Conservation (phyloP, 1,140 invertebrate genomes). For the Neotoxoptera formosana region DNA sequence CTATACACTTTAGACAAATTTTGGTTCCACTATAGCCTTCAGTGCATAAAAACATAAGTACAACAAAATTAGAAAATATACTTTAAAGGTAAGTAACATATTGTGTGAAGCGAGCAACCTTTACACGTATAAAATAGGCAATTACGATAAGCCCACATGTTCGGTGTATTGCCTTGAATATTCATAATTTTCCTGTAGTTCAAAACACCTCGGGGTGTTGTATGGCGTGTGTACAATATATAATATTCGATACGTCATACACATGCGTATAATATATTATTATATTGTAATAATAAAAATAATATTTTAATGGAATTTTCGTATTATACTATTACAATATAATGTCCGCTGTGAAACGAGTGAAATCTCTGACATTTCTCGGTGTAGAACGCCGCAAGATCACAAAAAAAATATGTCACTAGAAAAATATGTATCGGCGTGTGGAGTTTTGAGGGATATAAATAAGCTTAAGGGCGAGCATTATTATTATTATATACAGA, state of each 20-base stretch:
- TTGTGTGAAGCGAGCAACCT: too few relatives aligned
- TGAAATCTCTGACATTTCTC: neutral
- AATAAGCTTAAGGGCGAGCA: neutral
- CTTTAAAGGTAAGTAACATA: too few relatives aligned
- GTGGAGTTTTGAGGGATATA: neutral
- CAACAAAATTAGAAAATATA: too few relatives aligned
- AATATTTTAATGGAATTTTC: neutral
- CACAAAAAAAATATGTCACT: neutral
- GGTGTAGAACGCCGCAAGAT: neutral
- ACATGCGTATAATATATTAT: neutral
- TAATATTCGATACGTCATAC: neutral
- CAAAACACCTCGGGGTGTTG: neutral
- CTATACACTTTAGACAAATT: too few relatives aligned
- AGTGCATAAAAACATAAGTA: too few relatives aligned
- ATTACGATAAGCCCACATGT: neutral
- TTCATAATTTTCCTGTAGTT: neutral
- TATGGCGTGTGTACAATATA: neutral
- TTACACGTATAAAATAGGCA: too few relatives aligned
- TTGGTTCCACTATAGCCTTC: too few relatives aligned
- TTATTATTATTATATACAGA: neutral
- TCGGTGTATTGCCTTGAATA: neutral
- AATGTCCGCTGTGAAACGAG: neutral
- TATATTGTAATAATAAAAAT: neutral
- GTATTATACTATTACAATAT: neutral
- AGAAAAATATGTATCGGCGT: neutral